These are phyloP conservation scores for Anomalospiza imberbis DNA, from an alignment of 2,797 vertebrate species.

Conservation along the genomic window DNA sequence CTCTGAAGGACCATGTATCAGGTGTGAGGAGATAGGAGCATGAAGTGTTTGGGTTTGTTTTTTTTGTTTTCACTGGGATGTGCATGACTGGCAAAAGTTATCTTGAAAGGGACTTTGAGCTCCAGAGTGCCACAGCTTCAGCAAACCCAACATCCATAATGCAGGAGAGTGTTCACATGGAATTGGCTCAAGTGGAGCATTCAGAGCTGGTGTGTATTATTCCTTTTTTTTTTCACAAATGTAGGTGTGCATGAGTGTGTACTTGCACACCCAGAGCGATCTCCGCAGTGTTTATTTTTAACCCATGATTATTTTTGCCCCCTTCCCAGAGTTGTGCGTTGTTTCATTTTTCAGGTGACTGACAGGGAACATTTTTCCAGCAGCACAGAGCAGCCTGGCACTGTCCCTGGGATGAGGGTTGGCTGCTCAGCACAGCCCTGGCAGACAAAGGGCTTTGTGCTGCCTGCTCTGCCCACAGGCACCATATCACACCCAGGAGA, in stretches of 20 bases:
- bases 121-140: not conserved
- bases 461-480: slow-evolving; percentile 48
- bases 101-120: not conserved
- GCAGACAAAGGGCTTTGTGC: slow-evolving; percentile 72
- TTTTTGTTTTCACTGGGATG: not conserved
- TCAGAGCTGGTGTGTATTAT: not conserved
- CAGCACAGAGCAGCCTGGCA: slow-evolving; percentile 4
- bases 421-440: slow-evolving; percentile 22
- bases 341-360: slow-evolving; percentile 31
- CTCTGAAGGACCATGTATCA: not conserved
- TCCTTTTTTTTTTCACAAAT: not conserved
- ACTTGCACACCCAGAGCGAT: not conserved
- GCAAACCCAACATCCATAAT: not conserved
- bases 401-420: not conserved
- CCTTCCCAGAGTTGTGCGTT: not conserved
- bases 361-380: slow-evolving; percentile 41
- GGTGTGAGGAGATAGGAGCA: not conserved
- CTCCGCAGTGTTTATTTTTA: not conserved
- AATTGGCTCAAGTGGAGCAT: not conserved
- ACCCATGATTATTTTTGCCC: not conserved
- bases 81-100: not conserved
- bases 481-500: slow-evolving; percentile 22
- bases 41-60: not conserved
- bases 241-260: not conserved
- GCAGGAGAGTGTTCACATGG: not conserved